These are phyloP conservation scores for Falcunculus frontatus DNA, from an alignment of 2,113 vertebrate species.

Conservation along the genomic window DNA sequence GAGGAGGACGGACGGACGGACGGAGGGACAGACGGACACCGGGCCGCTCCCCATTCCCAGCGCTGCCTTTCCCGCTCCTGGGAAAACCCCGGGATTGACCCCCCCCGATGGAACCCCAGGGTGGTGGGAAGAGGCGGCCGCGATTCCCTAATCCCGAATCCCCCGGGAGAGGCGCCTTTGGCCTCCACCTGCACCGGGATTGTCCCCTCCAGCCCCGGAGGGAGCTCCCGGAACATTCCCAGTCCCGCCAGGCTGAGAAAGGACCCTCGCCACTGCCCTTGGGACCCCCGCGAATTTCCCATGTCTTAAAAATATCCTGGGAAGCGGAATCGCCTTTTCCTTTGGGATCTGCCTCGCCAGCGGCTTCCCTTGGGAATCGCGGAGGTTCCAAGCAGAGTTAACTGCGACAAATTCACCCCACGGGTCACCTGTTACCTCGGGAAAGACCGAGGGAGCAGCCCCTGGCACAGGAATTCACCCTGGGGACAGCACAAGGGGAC, in stretches of 20 bases:
- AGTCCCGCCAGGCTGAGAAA: background rate
- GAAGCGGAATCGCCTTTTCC: background rate
- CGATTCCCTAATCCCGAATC: background rate
- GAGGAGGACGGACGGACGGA: background rate
- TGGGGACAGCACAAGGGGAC: background rate
- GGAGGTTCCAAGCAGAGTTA: rapidly evolving
- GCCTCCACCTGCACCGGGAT: background rate
- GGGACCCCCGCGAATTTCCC: background rate
- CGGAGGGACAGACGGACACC: background rate
- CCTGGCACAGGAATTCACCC: background rate
- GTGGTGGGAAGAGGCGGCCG: rapidly evolving
- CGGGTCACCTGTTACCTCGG: background rate
- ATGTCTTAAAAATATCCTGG: conserved; percentile 16
- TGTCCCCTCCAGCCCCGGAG: rapidly evolving
- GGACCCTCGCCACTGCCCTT: rapidly evolving
- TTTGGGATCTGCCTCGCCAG: background rate
- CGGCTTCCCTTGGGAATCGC: background rate
- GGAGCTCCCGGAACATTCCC: background rate
- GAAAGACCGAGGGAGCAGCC: background rate
- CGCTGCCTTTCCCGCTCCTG: background rate
- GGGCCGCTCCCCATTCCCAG: background rate
- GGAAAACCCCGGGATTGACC: background rate
- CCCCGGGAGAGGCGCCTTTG: rapidly evolving
- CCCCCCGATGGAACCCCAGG: background rate
- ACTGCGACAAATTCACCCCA: background rate